These are phyloP conservation scores for Hoplodrina blanda DNA, from an alignment of 2,888 invertebrate genomes.

Conservation along the genomic window DNA sequence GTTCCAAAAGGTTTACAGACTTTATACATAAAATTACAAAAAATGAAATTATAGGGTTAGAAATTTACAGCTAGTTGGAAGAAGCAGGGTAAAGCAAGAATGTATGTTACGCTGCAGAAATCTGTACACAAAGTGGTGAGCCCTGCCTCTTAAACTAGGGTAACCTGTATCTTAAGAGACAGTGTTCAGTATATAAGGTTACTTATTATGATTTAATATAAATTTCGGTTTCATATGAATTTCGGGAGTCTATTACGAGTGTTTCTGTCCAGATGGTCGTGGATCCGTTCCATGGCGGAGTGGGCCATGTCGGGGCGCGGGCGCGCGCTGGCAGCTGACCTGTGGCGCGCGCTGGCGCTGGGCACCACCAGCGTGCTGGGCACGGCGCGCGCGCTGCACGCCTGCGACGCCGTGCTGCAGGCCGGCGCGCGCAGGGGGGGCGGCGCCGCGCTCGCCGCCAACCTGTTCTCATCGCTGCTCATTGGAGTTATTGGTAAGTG, in stretches of 20 bases:
- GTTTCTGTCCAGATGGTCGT: constrained; percentile 80
- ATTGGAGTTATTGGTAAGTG: constrained; percentile 83
- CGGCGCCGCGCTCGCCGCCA: constrained; percentile 83
- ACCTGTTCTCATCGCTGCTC: constrained; percentile 85
- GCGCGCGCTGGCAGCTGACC: constrained; percentile 84
- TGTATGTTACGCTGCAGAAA: too few relatives aligned
- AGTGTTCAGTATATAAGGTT: too few relatives aligned
- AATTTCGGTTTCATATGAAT: background rate
- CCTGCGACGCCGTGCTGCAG: constrained; percentile 86
- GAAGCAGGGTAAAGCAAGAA: too few relatives aligned
- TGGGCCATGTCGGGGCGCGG: constrained; percentile 84
- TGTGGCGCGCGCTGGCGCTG: constrained; percentile 84
- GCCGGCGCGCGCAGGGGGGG: constrained; percentile 84
- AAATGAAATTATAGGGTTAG: too few relatives aligned
- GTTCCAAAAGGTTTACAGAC: too few relatives aligned
- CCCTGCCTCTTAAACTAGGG: too few relatives aligned
- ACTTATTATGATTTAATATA: too few relatives aligned
- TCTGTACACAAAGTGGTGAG: too few relatives aligned
- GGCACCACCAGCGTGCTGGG: constrained; percentile 84
- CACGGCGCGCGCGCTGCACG: constrained; percentile 87
- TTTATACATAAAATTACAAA: too few relatives aligned
- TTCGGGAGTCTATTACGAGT: constrained; percentile 46
- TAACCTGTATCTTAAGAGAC: too few relatives aligned
- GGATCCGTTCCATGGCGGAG: constrained; percentile 81
- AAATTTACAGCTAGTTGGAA: too few relatives aligned